Evolutionary conservation across 2,888 invertebrate genomes (phyloP).

Genomic region (Cordilura impudica): DNA sequence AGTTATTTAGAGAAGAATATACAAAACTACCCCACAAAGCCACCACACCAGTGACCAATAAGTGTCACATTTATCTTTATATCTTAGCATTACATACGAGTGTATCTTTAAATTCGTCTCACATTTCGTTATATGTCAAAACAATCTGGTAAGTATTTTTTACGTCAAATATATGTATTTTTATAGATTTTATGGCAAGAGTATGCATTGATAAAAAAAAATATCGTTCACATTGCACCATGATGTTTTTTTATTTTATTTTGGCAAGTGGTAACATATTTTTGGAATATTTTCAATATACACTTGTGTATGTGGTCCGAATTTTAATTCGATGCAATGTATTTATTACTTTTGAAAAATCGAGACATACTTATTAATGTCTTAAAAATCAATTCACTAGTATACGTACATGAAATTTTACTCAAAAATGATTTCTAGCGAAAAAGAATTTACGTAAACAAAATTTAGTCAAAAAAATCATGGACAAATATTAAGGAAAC

Average conservation of each 20-base stretch:
- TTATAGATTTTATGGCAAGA: conserved; percentile 21
- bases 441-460: no score
- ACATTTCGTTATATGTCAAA: conserved; percentile 55
- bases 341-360: no score
- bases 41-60: conserved; percentile 44
- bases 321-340: no score
- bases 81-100: conserved; percentile 6
- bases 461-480: no score
- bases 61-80: conserved; percentile 26
- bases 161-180: no score
- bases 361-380: no score
- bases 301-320: no score
- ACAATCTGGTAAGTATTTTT: conserved; percentile 57
- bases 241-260: not conserved
- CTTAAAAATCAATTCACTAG: no score
- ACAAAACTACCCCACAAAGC: conserved; percentile 39
- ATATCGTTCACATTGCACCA: not conserved
- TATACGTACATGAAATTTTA: no score
- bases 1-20: conserved; percentile 5
- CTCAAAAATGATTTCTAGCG: no score
- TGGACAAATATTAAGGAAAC: no score
- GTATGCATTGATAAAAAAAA: not conserved
- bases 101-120: conserved; percentile 30
- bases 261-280: conserved; percentile 12
- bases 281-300: conserved; percentile 26